A percentile compares a stretch with the other conserved stretches of the same genome.
phyloP scores from a whole-genome alignment of 2,797 vertebrate genomes.

The Leptatherina wallacei region DNA sequence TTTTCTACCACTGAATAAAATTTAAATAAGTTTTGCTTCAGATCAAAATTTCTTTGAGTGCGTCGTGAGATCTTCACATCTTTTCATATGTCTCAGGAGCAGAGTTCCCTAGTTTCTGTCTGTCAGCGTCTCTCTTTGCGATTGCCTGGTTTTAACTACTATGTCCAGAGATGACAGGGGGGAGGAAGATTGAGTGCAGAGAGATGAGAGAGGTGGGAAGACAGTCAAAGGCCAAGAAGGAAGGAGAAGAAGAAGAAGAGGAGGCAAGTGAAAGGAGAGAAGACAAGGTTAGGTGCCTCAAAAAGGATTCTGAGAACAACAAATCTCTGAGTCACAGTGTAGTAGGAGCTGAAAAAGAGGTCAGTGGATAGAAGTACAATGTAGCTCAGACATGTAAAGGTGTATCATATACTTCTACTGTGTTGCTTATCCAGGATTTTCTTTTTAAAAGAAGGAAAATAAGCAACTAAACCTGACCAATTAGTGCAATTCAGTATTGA shows the following conservation, averaged over 20 bases:
- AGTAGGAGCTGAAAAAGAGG: constrained; percentile 29
- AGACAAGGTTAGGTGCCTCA: constrained; percentile 49
- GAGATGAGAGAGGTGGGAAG: constrained; percentile 36
- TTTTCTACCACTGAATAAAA: not conserved
- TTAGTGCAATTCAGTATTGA: not conserved
- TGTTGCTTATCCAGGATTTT: no score
- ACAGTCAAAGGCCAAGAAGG: constrained; percentile 41
- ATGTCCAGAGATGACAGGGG: constrained; percentile 29
- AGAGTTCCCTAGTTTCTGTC: constrained; percentile 8
- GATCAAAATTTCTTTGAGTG: constrained; percentile 10
- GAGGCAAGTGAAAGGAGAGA: constrained; percentile 48
- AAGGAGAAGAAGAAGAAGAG: constrained; percentile 26
- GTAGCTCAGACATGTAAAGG: constrained; percentile 19
- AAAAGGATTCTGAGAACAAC: constrained; percentile 42
- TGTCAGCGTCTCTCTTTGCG: constrained; percentile 5
- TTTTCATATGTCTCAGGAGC: constrained; percentile 18
- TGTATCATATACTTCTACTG: not conserved
- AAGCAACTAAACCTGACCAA: not conserved
- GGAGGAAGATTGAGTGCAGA: constrained; percentile 21
- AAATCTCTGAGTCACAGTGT: constrained; percentile 40
- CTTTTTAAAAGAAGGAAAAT: no score
- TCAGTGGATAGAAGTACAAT: constrained; percentile 10
- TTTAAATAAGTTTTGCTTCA: constrained; percentile 16
- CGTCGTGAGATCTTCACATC: constrained; percentile 21
- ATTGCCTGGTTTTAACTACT: constrained; percentile 6